A percentile compares a stretch with the other conserved stretches of the same genome.
These are phyloP conservation scores for Leptinotarsa juncta DNA, from an alignment of 2,888 invertebrate species.

Conservation along the genomic window DNA sequence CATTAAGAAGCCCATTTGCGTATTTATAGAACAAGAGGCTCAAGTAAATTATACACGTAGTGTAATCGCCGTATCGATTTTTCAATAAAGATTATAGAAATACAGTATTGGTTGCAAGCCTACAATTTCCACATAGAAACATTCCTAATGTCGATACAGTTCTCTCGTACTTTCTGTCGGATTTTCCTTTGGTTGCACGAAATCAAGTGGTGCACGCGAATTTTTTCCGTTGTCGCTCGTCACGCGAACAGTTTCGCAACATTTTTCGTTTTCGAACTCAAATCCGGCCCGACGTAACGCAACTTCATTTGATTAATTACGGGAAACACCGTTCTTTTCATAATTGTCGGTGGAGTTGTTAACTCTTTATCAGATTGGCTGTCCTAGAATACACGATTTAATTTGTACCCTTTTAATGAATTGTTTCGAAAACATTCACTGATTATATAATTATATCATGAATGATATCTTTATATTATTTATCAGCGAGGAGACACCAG, in stretches of 20 bases:
- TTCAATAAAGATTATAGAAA: conserved; percentile 41
- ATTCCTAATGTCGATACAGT: conserved; percentile 32
- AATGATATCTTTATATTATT: too few relatives aligned
- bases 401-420: conserved; percentile 20
- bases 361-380: conserved; percentile 32
- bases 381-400: conserved; percentile 29
- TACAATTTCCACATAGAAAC: conserved; percentile 31
- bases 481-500: too few relatives aligned
- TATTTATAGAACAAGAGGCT: conserved; percentile 35
- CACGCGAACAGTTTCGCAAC: conserved; percentile 37
- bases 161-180: conserved; percentile 31
- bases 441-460: background rate
- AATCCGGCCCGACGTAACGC: conserved; percentile 25
- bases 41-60: conserved; percentile 39
- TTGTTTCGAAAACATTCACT: background rate
- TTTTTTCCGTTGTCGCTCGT: conserved; percentile 32
- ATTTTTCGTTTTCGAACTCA: conserved; percentile 28
- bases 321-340: conserved; percentile 29
- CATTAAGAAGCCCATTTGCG: conserved; percentile 18
- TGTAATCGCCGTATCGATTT: conserved; percentile 44
- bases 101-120: conserved; percentile 34
- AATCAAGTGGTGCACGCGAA: conserved; percentile 36
- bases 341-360: conserved; percentile 31
- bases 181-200: conserved; percentile 33
- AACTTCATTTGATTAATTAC: conserved; percentile 41